Base-by-base conservation (phyloP, 2,888 invertebrate species). In the Pristionchus exspectatus region DNA sequence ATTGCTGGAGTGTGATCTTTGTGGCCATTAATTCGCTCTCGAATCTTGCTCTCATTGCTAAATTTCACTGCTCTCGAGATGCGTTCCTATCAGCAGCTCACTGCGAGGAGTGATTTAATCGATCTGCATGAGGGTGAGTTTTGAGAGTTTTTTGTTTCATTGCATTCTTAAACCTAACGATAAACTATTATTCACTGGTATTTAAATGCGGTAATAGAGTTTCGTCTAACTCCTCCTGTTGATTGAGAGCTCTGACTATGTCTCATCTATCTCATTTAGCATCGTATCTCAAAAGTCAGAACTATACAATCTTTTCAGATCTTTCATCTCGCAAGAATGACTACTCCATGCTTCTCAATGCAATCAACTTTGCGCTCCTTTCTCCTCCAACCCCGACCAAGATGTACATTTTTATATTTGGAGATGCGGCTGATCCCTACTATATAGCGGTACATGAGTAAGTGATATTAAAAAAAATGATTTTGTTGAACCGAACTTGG, bases 381-480 rank as follows among this genome's bases (percentile, higher is more conserved):
- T 38, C 77, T 10, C 77, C 50, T n/a, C 77, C 77, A n/a, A 77
- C 77, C 0, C 77, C 50, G 9, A 77, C 77, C 2, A 38, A 16
- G 4, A 77, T 77, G 77, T 50, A n/a, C 77, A 77, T 77, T 2
- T 77, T 50, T n/a, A 24, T 5, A 77, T 77, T 44, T 24, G 44
- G 44, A 38, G 77, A 38, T 21, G 21, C 7, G 10, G 44, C 44
- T 7, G 24, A 38, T 44, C 44, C 38, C 5, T 77, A 77, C 18
- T 77, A 50, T 50, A n/a, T 77, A 4, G 77, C 77, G 24, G 77
- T 77, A 1, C 77, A 77, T 50, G 77, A 77, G 74, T 74, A 5
- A 30, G 77, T 12, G 12, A 44, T 9, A 33, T 1, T 33, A 33
- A 4, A 18, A 33, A 10, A 30, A 7, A 33, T 30, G 1, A 10